Evolutionary conservation across 1,140 invertebrate genomes (phyloP).

Genomic region (Neodiprion fabricii): DNA sequence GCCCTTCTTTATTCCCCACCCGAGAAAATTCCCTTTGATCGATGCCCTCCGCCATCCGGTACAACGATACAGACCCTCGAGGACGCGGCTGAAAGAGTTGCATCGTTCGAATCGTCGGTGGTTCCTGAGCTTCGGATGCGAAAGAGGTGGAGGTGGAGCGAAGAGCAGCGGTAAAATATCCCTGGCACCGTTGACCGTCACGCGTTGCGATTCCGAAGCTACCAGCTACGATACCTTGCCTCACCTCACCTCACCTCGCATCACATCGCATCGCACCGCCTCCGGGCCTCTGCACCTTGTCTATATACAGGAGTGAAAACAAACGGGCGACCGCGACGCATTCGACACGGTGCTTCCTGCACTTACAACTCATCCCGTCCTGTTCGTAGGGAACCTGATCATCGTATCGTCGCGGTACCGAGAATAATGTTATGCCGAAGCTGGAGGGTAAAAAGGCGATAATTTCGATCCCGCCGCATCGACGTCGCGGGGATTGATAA

Average conservation of each 20-base stretch:
- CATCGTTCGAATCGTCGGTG: too few species aligned
- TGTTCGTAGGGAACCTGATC: not conserved
- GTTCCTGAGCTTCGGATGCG: not conserved
- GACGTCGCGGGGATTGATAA: not conserved
- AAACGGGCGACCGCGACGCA: conserved; percentile 27
- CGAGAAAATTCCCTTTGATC: too few species aligned
- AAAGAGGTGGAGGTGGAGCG: not conserved
- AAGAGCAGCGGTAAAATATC: not conserved
- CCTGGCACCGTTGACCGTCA: conserved; percentile 16
- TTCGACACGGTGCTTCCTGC: conserved; percentile 37
- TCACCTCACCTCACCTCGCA: not conserved
- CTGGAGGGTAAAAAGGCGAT: not conserved
- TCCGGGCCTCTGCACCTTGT: conserved; percentile 17
- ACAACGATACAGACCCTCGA: too few species aligned
- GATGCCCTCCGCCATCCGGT: too few species aligned
- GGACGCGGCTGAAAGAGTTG: too few species aligned
- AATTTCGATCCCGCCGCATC: not conserved
- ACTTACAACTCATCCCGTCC: conserved; percentile 2
- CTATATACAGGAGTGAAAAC: conserved; percentile 27
- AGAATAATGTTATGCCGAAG: not conserved
- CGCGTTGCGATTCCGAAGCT: conserved; percentile 32
- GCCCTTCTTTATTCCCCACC: not conserved
- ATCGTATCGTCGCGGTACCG: not conserved
- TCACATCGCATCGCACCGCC: not conserved
- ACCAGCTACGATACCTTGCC: conserved; percentile 6